Evolutionary conservation across 2,888 invertebrate species (phyloP), one percentile per base, ranked within the genome.

Genomic region (Prosopocoilus inquinatus): DNA sequence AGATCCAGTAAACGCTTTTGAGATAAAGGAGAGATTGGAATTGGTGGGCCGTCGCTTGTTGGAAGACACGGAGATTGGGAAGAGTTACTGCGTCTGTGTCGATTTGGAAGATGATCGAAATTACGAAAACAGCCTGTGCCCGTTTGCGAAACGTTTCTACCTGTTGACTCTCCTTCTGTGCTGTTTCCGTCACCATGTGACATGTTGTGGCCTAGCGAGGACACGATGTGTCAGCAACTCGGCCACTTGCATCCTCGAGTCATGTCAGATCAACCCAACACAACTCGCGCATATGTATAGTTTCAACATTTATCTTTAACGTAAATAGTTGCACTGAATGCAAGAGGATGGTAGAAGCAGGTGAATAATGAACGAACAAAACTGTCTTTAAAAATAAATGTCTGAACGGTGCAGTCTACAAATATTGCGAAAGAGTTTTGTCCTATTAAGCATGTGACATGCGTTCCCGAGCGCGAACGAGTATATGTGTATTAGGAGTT

Each of bases 151-250:
- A 84, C 84, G 75, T 88, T 89, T 53, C 82, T 80, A 59, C 79
- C 79, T 57, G 39, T 49, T 57, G 82, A 81, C 65, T 84, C 85
- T 60, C 80, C 82, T 67, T 89, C 89, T 70, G 89, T 84, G 78
- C 91, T 92, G 82, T 89, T 91, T 71, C 89, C 90, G 79, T 92
- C 92, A 75, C 84, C 88, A 81, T 91, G 91, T 77, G 92, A 91
- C 84, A 91, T 83, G 84, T 92, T 91, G 86, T 93, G 92, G 84
- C 92, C 93, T 91, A 86, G 75, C 75, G 67, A 70, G 66, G 64
- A 66, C 66, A 69, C 70, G 64, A 57, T 66, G 62, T 60, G 64
- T 68, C 62, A 66, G 65, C 68, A 67, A 65, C 57, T 41, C 54
- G 58, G 59, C 61, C 68, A 64, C 67, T 28, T 65, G 68, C 68